Evolutionary conservation across 2,888 invertebrate genomes (phyloP), one percentile per base, ranked within the genome.

Genomic region (Trissolcus japonicus): DNA sequence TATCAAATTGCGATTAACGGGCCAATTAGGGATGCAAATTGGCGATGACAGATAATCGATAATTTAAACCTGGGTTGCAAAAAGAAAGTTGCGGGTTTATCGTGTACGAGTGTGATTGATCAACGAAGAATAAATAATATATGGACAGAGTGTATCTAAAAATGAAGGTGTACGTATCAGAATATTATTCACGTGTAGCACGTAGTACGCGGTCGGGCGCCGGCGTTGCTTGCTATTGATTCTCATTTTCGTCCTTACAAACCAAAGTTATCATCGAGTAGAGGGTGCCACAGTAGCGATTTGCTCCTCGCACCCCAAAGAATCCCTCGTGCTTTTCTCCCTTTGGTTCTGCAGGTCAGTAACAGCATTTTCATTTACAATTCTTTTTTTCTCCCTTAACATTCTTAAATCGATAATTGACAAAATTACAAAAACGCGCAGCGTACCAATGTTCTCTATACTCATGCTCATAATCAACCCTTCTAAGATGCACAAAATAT

Each of bases 201-300:
- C 65, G 65, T 60, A 69, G 66, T 67, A 66, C 65, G 68, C 66
- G 71, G 74, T 76, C 71, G 72, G 72, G 76, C 76, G 76, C 76
- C 75, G 76, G 80, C 80, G 80, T 78, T 80, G 76, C 75, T 76
- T 61, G 84, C 86, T 88, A 88, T 88, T 87, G 87, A 88, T 88
- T 87, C 84, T 77, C 80, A 83, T 73, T 77, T 74, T 83, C 82
- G 83, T 84, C 83, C 84, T 84, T 83, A 75, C 76, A 71, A 78
- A 76, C 82, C 82, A 85, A 87, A 84, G 83, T 85, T 84, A 81
- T 79, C 81, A 82, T 82, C 82, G 80, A 82, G 81, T 84, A 85
- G 85, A 87, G 85, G 87, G 86, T 85, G 86, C 87, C 84, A 87
- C 86, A 86, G 87, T 87, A 84, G 85, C 83, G 74, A 83, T 83